These are phyloP conservation scores for Pomacea canaliculata DNA, from an alignment of 2,888 invertebrate species.

Conservation along the genomic window DNA sequence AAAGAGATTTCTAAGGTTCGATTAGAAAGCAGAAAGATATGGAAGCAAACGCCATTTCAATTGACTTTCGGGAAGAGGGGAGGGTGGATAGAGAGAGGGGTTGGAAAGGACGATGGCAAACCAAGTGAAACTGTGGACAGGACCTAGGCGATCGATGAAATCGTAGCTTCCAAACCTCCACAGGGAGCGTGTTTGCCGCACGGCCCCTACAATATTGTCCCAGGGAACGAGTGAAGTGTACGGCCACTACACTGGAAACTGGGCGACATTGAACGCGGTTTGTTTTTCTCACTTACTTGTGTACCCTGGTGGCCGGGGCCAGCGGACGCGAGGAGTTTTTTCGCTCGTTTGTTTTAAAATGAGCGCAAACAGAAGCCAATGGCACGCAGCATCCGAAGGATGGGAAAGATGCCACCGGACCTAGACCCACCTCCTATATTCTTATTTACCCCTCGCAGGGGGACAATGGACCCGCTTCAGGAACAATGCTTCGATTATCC, in stretches of 20 bases:
- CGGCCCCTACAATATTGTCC: conserved; percentile 6
- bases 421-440: background rate
- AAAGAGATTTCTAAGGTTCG: too few relatives aligned
- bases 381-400: conserved; percentile 1
- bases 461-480: background rate
- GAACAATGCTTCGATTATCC: conserved; percentile 14
- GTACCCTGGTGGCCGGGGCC: conserved; percentile 7
- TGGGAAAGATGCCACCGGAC: conserved; percentile 6
- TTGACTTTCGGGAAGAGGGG: background rate
- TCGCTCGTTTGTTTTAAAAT: conserved; percentile 1
- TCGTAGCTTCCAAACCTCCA: conserved; percentile 4
- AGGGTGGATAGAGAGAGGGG: background rate
- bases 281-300: conserved; percentile 16
- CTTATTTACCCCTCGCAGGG: conserved; percentile 2
- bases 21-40: too few relatives aligned
- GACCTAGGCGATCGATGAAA: background rate
- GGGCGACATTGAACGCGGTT: conserved; percentile 3
- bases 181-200: conserved; percentile 1
- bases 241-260: conserved; percentile 9
- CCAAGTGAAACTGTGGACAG: background rate
- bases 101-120: background rate
- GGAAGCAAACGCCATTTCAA: too few relatives aligned
- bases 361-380: conserved; percentile 10
- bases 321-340: conserved; percentile 1
- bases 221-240: background rate